Conservation (phyloP, 1,140 invertebrate species). For the Drosophila pseudoananassae region DNA sequence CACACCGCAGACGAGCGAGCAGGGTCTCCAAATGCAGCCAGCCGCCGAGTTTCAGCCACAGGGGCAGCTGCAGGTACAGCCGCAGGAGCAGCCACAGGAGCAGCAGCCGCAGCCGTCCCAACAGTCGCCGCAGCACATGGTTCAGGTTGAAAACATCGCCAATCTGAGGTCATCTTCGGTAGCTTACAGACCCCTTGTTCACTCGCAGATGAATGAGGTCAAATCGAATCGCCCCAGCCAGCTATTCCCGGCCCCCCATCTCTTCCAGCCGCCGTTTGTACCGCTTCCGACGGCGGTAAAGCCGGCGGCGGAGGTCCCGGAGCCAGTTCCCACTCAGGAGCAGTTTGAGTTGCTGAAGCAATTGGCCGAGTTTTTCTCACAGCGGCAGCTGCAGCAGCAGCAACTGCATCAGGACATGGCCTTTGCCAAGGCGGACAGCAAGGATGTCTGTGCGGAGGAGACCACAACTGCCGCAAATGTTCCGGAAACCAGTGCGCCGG, state of each 20-base stretch:
- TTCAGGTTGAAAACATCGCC: constrained; percentile 7
- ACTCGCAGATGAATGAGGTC: constrained; percentile 12
- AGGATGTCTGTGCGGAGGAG: not conserved
- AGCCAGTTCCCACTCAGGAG: constrained; percentile 8
- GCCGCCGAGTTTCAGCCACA: constrained; percentile 8
- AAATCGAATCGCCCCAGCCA: not conserved
- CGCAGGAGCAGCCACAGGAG: constrained; percentile 1
- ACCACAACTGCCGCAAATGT: not conserved
- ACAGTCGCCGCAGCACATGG: not conserved
- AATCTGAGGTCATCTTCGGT: not conserved
- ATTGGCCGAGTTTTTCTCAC: constrained; percentile 36
- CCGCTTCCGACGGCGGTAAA: not conserved
- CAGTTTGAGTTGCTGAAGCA: constrained; percentile 55
- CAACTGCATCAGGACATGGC: not conserved
- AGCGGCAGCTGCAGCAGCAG: constrained; percentile 10
- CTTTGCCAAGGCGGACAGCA: not conserved
- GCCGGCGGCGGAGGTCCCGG: not conserved
- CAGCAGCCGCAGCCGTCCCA: not conserved
- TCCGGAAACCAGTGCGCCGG: constrained; percentile 3
- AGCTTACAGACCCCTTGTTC: constrained; percentile 1
- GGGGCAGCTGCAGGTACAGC: not conserved
- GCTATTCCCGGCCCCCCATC: not conserved
- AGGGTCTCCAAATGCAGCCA: not conserved
- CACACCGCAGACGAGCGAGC: not conserved
- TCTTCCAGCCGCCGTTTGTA: constrained; percentile 19